Base-by-base conservation (phyloP, 2,797 vertebrate genomes). In the Rhinoraja longicauda region DNA sequence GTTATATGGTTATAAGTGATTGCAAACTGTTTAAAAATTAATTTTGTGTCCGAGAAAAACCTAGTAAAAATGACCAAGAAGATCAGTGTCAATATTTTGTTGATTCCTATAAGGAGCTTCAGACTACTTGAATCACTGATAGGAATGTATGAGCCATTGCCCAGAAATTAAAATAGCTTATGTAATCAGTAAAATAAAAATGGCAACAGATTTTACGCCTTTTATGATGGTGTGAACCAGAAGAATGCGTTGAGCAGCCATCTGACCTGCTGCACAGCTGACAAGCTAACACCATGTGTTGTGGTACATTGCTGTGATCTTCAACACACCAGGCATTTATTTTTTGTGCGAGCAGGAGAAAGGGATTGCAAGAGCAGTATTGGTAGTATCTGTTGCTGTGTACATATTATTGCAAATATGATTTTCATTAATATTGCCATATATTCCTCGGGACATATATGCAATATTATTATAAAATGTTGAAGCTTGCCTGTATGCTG, bases 101-200 rank as follows among this genome's bases (percentile, higher is more conserved):
- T 70, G 13, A 67, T 90, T 70, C 32, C 90, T 90, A 32, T 64
- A 67, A 19, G 29, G 62, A 90, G 32, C 84, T 39, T 10, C 84
- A 90, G 59, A 9, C 86, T 39, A 90, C 70, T 90, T 53, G 70
- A 8, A 39, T 90, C 39, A 90, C 4, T 6, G 86, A 39, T 19
- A 70, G 86, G 86, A 90, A 90, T 90, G 86, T 19, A 95, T 93
- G 94, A 93, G 86, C 93, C 93, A 93, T 93, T 95, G 94, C 95
- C 90, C 77, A 94, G 94, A 95, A 96, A 95, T 96, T 95, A 96
- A 97, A 97, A 96, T 95, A 96, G 95, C 95, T 95, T 94, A 93
- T 94, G 94, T 95, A 95, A 96, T 97, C 95, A 95, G 95, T 93
- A 93, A 95, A 96, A 95, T 96, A 95, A 95, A 95, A 96, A 95